A percentile compares a stretch with the other conserved stretches of the same genome.
phyloP scores from a whole-genome alignment of 2,797 vertebrate genomes.

The Sebastes oblongus region DNA sequence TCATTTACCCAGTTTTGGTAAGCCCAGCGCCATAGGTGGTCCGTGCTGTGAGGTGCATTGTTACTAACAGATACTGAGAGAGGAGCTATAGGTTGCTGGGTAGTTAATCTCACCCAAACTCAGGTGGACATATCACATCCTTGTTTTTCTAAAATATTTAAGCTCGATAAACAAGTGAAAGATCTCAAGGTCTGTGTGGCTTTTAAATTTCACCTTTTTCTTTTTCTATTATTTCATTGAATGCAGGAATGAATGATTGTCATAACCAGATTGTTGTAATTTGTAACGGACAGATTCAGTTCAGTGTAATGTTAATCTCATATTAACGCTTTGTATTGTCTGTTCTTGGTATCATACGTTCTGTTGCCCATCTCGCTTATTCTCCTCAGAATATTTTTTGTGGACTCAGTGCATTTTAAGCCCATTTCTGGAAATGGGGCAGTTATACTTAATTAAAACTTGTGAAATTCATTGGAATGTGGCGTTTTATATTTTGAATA shows the following conservation, averaged over 20 bases:
- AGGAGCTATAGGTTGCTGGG: constrained; percentile 39
- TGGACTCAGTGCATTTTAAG: constrained; percentile 51
- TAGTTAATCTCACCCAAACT: constrained; percentile 68
- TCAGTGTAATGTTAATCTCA: constrained; percentile 67
- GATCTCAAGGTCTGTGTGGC: constrained; percentile 32
- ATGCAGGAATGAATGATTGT: constrained; percentile 61
- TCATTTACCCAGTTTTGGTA: background rate
- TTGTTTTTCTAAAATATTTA: constrained; percentile 47
- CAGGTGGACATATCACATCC: constrained; percentile 72
- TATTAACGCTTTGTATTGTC: constrained; percentile 72
- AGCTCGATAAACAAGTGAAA: constrained; percentile 56
- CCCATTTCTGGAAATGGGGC: constrained; percentile 81
- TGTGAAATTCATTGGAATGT: constrained; percentile 77
- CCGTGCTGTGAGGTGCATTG: constrained; percentile 20
- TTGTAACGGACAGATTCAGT: constrained; percentile 63
- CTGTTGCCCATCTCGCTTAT: constrained; percentile 31
- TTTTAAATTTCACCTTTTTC: constrained; percentile 33
- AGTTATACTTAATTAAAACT: constrained; percentile 70
- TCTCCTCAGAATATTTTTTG: constrained; percentile 56
- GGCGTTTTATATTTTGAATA: constrained; percentile 78
- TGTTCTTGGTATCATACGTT: constrained; percentile 67
- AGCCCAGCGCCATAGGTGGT: constrained; percentile 14
- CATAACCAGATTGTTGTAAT: constrained; percentile 58
- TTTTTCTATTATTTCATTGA: constrained; percentile 34
- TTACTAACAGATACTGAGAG: constrained; percentile 17